A percentile compares a stretch with the other conserved stretches of the same genome.
These are phyloP conservation scores for Saccopteryx leptura DNA, from an alignment of 2,113 vertebrate species.

Conservation along the genomic window DNA sequence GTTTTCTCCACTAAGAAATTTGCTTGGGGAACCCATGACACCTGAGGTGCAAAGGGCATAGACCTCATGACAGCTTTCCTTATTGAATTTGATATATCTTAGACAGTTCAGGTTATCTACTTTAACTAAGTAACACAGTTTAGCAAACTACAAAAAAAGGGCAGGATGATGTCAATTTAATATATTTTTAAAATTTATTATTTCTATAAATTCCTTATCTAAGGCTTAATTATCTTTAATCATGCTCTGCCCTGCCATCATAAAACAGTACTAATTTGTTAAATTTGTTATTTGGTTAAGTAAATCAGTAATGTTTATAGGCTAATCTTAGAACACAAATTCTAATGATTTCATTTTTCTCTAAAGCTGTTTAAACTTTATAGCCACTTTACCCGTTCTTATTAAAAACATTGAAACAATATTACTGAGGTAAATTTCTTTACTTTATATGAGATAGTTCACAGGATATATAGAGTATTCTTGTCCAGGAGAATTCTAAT, in stretches of 20 bases:
- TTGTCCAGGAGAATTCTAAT: constrained; percentile 57
- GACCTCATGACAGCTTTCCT: not conserved
- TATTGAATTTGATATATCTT: not conserved
- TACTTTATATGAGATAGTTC: constrained; percentile 16
- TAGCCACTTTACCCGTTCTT: not conserved
- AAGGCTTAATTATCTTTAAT: not conserved
- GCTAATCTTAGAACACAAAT: constrained; percentile 55
- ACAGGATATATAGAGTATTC: constrained; percentile 16
- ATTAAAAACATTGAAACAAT: constrained; percentile 63
- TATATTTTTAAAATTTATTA: constrained; percentile 21
- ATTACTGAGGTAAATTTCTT: constrained; percentile 16
- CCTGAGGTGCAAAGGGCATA: not conserved
- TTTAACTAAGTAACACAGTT: not conserved
- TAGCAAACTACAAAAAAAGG: not conserved
- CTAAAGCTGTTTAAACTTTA: constrained; percentile 56
- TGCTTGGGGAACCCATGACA: not conserved
- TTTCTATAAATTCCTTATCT: constrained; percentile 32
- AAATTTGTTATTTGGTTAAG: constrained; percentile 34
- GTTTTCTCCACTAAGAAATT: not conserved
- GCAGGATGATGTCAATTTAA: not conserved
- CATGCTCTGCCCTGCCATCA: not conserved
- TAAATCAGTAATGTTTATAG: constrained; percentile 39
- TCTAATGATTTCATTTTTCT: constrained; percentile 25
- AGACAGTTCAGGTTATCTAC: not conserved
- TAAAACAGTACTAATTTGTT: constrained; percentile 42